Conservation (phyloP, 2,113 vertebrate genomes). For the Strigops habroptila region DNA sequence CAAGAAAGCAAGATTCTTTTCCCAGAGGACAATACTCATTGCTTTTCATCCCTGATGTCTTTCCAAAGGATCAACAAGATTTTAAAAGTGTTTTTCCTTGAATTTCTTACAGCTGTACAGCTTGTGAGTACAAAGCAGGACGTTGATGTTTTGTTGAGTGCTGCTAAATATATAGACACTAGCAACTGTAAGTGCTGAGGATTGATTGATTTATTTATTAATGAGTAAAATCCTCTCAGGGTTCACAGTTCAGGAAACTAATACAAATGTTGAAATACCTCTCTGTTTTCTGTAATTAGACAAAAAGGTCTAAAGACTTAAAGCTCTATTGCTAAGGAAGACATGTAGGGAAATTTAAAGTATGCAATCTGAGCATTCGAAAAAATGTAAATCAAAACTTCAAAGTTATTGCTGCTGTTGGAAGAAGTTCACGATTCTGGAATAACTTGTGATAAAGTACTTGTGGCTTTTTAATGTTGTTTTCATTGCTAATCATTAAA, state of each 20-base stretch:
- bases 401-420: not conserved
- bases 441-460: not conserved
- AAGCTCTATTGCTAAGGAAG: not conserved
- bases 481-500: not conserved
- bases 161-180: not conserved
- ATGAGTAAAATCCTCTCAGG: not conserved
- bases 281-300: not conserved
- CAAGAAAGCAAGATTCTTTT: not conserved
- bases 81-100: not conserved
- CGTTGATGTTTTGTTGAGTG: not conserved
- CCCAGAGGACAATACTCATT: rapidly evolving
- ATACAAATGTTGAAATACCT: not conserved
- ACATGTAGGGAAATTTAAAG: not conserved
- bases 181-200: not conserved
- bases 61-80: not conserved
- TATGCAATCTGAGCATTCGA: not conserved
- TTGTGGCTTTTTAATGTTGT: not conserved
- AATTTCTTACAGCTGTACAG: not conserved
- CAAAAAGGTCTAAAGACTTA: not conserved
- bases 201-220: not conserved
- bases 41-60: not conserved
- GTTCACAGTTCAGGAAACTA: not conserved
- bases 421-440: not conserved
- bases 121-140: not conserved
- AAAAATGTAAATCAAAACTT: not conserved